A percentile compares a stretch with the other conserved stretches of the same genome.
Evolutionary conservation across 2,113 vertebrate genomes (phyloP).

Genomic region (Sapajus apella): DNA sequence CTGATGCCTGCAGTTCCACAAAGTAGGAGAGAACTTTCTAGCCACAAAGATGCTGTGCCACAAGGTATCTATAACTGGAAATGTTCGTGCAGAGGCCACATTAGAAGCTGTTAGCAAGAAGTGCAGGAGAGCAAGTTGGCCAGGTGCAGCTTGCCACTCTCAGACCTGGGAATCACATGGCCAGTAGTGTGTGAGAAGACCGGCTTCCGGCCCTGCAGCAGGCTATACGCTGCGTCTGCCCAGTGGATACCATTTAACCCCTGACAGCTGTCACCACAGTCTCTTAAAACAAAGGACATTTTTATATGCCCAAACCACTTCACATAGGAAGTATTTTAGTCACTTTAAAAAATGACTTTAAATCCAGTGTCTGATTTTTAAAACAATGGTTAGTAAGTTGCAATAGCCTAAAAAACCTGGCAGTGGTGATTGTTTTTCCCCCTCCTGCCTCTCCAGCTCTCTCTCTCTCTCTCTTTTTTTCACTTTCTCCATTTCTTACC

Average conservation of each 20-base stretch:
- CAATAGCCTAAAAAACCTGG: not conserved
- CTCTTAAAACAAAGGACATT: not conserved
- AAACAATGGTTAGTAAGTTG: not conserved
- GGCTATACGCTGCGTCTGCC: not conserved
- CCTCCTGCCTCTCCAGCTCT: not conserved
- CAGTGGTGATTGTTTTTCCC: not conserved
- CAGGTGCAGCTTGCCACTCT: no score
- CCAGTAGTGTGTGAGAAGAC: not conserved
- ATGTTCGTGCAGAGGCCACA: not conserved
- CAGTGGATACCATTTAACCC: not conserved
- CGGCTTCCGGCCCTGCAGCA: not conserved
- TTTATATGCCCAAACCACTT: not conserved
- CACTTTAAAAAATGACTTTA: not conserved
- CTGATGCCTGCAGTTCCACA: not conserved
- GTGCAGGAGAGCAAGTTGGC: fast-evolving
- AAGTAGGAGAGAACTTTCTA: not conserved
- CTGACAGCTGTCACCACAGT: not conserved
- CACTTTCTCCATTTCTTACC: not conserved
- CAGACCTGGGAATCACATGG: not conserved
- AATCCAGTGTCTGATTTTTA: not conserved
- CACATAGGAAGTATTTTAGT: not conserved
- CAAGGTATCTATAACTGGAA: fast-evolving
- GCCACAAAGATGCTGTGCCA: fast-evolving
- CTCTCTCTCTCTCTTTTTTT: not conserved
- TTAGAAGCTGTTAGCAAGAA: fast-evolving